Evolutionary conservation across 2,113 vertebrate species (phyloP).

Genomic region (Otolemur garnettii): DNA sequence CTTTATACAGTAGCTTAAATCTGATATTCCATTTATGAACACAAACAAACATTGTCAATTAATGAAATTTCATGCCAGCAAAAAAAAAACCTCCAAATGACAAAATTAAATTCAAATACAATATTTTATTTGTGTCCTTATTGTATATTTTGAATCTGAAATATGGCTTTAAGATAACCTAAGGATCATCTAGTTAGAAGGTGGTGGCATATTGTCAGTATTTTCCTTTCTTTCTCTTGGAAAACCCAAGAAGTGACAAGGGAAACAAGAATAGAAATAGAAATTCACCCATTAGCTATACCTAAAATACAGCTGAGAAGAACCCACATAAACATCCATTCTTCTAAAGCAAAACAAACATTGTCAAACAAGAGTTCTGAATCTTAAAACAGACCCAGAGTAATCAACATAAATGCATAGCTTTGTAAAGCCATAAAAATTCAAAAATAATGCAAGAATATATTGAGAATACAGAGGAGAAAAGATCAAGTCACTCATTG

Average conservation of each 20-base stretch:
- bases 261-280: constrained; percentile 8
- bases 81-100: not conserved
- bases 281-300: not conserved
- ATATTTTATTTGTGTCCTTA: not conserved
- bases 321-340: not conserved
- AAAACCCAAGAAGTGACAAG: constrained; percentile 3
- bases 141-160: constrained; percentile 31
- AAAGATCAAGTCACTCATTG: not conserved
- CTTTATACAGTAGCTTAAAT: not conserved
- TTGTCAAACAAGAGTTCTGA: not conserved
- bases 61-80: not conserved
- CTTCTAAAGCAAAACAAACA: not conserved
- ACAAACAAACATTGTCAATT: constrained; percentile 18
- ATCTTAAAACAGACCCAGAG: not conserved
- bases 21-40: not conserved
- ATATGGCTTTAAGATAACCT: not conserved
- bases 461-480: not conserved
- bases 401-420: not conserved
- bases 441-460: not conserved
- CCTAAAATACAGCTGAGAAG: not conserved
- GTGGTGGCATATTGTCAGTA: not conserved
- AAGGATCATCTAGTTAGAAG: not conserved
- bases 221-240: not conserved
- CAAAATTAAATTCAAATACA: constrained; percentile 21
- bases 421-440: not conserved